Evolutionary conservation across 2,113 vertebrate species (phyloP), one percentile per base, ranked within the genome.

Genomic region (Larimichthys crocea): DNA sequence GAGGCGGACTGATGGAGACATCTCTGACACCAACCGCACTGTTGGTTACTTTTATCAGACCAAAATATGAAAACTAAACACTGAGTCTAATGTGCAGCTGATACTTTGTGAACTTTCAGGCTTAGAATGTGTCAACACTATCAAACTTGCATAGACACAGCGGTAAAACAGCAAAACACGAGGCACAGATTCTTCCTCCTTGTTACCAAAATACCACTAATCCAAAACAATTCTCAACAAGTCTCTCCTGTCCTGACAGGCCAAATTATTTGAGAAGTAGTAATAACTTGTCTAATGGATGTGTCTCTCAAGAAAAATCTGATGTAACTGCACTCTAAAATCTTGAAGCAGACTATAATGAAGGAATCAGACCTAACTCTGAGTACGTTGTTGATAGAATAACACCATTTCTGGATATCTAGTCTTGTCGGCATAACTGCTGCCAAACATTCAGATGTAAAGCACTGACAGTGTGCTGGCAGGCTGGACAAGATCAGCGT

Each of bases 391-490:
- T 86, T 88, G 79, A 66, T n/a, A 6, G 10, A n/a, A 60, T 24
- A 68, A 71, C 70, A 71, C 16, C 42, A 10, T 53, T 50, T 74
- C 59, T 16, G 42, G 60, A 26, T 57, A 31, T 44, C 63, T 79
- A 10, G 59, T 55, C 24, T 10, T 66, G 22, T 66, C 60, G 2
- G 83, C 46, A 22, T 61, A 61, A 55, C 19, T 48, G 52, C 52
- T 26, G 17, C 24, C 53, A 82, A 81, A 80, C 19, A 53, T 65
- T 69, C n/a, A 24, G 42, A 87, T 10, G 1, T 49, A 67, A 59
- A 77, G 46, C 62, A 60, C 62, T 15, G 69, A 57, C 57, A 48
- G 61, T 76, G 29, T 79, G 22, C 72, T 59, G 76, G 49, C 26
- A 52, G 14, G 14, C 52, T 53, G 42, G 22, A 49, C 5, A 24